Evolutionary conservation across 2,888 invertebrate genomes (phyloP).

Genomic region (Meghimatium bilineatum): DNA sequence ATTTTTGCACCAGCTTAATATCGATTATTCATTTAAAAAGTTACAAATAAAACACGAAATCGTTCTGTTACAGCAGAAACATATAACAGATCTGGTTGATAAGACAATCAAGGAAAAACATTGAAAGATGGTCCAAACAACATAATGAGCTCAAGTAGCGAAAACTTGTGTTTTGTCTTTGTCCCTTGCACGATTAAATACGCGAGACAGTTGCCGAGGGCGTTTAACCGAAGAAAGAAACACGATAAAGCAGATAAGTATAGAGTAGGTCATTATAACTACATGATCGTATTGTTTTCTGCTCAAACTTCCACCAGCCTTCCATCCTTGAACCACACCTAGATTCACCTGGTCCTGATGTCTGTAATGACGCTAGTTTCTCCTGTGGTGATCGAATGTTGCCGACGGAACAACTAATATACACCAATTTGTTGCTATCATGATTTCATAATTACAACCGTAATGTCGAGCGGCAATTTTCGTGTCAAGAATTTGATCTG

Average conservation of each 20-base stretch:
- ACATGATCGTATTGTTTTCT: not conserved
- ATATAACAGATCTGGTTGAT: too few relatives aligned
- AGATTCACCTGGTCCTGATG: not conserved
- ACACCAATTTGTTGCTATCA: slow-evolving; percentile 26
- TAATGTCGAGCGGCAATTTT: slow-evolving; percentile 12
- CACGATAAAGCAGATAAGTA: not conserved
- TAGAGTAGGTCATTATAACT: too few relatives aligned
- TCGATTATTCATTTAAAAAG: too few relatives aligned
- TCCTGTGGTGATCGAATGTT: not conserved
- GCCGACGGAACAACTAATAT: slow-evolving; percentile 19
- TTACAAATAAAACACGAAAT: too few relatives aligned
- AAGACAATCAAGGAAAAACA: too few relatives aligned
- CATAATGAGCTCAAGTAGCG: too few relatives aligned
- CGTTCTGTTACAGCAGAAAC: too few relatives aligned
- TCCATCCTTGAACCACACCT: slow-evolving; percentile 2
- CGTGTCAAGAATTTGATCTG: slow-evolving; percentile 6
- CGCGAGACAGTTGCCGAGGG: not conserved
- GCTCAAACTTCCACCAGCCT: not conserved
- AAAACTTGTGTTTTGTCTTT: not conserved
- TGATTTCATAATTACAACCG: slow-evolving; percentile 6
- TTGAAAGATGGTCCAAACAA: too few relatives aligned
- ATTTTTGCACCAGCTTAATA: too few relatives aligned
- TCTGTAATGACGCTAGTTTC: not conserved
- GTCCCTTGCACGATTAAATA: not conserved
- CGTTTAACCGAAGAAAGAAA: not conserved